Evolutionary conservation across 2,113 vertebrate species (phyloP), one percentile per base, ranked within the genome.

Genomic region (Pteruthius melanotis): DNA sequence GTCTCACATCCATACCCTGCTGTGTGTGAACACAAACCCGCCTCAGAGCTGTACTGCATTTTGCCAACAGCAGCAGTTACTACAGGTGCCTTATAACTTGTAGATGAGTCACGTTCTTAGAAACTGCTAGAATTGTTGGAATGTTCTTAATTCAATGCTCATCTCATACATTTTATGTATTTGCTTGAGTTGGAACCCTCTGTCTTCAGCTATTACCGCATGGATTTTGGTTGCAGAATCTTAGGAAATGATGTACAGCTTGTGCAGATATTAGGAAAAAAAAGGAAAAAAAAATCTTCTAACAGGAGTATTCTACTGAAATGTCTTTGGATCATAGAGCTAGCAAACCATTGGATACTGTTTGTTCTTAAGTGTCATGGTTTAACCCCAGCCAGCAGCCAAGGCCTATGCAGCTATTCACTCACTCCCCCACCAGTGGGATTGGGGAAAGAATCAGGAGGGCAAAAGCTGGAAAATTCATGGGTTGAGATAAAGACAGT

Each of bases 31-130:
- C 27, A 79, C 31, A 66, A 95, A 76, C 6, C 2, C 1, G 0
- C 54, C 74, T 28, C 28, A 63, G 63, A 90, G n/a, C 79, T 92
- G 77, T 37, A 59, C 60, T 59, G 47, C 45, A 22, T 96, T 94
- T 86, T 95, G 90, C 68, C 85, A 83, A 79, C 68, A 89, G 64
- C 85, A 96, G 92, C 93, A 94, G 54, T 86, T 93, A 68, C 64
- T 70, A 90, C 88, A 95, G 83, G 76, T 95, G 90, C 72, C 83
- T 94, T 89, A 33, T 81, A 93, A 89, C 83, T 92, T 90, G 79
- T 13, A 87, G 88, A 94, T 92, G 90, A 95, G 47, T 75, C 89
- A 90, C 15, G 35, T 42, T 90, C 61, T 83, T 94, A 52, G 30
- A 93, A 75, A 93, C 83, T 64, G 45, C 76, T 64, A 8, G 64